A percentile compares a stretch with the other conserved stretches of the same genome.
Evolutionary conservation across 2,888 invertebrate genomes (phyloP).

Genomic region (Sericinus montela): DNA sequence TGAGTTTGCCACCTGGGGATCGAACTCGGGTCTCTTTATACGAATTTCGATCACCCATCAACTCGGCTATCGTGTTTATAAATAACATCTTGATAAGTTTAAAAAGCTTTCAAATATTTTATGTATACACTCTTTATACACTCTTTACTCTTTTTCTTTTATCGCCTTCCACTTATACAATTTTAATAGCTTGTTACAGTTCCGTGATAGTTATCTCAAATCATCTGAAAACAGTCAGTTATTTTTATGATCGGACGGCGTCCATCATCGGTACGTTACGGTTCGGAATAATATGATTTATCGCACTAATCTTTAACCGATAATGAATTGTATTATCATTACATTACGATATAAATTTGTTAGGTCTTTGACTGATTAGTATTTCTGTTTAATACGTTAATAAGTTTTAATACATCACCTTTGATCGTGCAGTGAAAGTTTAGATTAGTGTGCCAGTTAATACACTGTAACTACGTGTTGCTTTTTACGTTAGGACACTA

Average conservation of each 20-base stretch:
- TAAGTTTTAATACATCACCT: slow-evolving; percentile 39
- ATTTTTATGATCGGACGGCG: slow-evolving; percentile 41
- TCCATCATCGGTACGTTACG: slow-evolving; percentile 57
- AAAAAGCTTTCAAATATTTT: too few relatives aligned
- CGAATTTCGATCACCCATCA: too few relatives aligned
- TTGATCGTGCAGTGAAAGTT: slow-evolving; percentile 49
- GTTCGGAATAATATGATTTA: slow-evolving; percentile 59
- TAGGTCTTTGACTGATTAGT: slow-evolving; percentile 27
- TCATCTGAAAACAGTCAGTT: slow-evolving; percentile 50
- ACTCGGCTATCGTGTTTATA: too few relatives aligned
- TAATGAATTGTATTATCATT: slow-evolving; percentile 34
- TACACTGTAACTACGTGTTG: too few relatives aligned
- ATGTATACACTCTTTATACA: slow-evolving; percentile 17
- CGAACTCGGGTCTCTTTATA: too few relatives aligned
- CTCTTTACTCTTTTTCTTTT: too few relatives aligned
- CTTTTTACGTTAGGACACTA: too few relatives aligned
- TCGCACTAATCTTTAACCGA: slow-evolving; percentile 38
- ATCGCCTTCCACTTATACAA: slow-evolving; percentile 45
- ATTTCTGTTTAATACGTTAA: slow-evolving; percentile 41
- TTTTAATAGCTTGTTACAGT: slow-evolving; percentile 52
- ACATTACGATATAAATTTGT: slow-evolving; percentile 35
- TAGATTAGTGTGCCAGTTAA: too few relatives aligned
- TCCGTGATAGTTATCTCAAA: slow-evolving; percentile 45
- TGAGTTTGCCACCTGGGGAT: too few relatives aligned
- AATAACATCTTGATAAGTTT: too few relatives aligned